Evolutionary conservation across 2,888 invertebrate genomes (phyloP), one percentile per base, ranked within the genome.

Genomic region (Sussaba pulchella): DNA sequence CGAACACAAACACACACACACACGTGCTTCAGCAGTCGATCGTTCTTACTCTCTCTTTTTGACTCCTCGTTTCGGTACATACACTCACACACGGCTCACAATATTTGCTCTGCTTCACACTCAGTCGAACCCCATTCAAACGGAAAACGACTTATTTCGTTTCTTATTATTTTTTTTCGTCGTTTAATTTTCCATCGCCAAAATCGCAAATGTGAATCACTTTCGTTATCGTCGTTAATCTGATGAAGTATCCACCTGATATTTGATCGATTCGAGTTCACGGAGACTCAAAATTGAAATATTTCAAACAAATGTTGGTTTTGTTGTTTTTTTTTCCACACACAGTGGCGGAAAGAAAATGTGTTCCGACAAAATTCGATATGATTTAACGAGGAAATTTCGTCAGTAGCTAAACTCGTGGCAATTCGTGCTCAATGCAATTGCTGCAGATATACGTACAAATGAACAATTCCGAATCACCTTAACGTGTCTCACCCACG

Each of bases 171-270:
- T 36, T 5, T 31, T 31, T 6, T 6, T 31, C 31, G 6, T 3
- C 21, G 10, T 12, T 26, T 6, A 1, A 39, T 12, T 12, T 8
- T 1, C 1, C 6, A 5, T 31, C 31, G 31, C 6, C 2, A 57
- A 61, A 72, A 63, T 50, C 14, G 21, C 39, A 61, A 72, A 61
- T 21, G 71, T 52, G 71, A 61, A 61, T 72, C 43, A 41, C 24
- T 31, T 12, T 12, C 43, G n/a, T 5, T 39, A 36, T 19, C 50
- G 10, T 36, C 1, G n/a, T 8, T 66, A 36, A 8, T 50, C 21
- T n/a, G n/a, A n/a, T n/a, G n/a, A n/a, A n/a, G n/a, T n/a, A n/a
- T n/a, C n/a, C n/a, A n/a, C n/a, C n/a, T n/a, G n/a, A n/a, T n/a
- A n/a, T 31, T 31, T 31, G 31, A 31, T 31, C 6, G 31, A n/a